A percentile compares a stretch with the other conserved stretches of the same genome.
phyloP scores from a whole-genome alignment of 2,888 invertebrate genomes.

The Nemotelus nigrinus region DNA sequence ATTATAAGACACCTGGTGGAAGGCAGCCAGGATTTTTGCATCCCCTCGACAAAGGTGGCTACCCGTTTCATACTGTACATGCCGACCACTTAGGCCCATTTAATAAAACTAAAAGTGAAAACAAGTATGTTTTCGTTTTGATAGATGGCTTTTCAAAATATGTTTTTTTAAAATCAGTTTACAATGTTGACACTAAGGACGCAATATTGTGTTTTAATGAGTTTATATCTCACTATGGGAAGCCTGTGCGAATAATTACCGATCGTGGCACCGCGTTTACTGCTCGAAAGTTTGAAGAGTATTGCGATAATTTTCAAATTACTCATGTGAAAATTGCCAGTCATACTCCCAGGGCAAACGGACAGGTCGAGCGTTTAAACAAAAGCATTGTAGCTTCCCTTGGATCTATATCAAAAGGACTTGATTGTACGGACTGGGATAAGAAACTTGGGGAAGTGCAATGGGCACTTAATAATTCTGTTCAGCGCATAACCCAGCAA shows the following conservation, averaged over 20 bases:
- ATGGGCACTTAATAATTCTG: constrained; percentile 50
- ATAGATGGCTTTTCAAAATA: not conserved
- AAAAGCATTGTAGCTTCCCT: constrained; percentile 48
- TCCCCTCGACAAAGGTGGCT: constrained; percentile 32
- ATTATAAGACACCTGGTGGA: constrained; percentile 2
- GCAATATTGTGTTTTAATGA: constrained; percentile 38
- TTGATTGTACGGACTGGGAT: constrained; percentile 52
- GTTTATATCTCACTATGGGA: constrained; percentile 52
- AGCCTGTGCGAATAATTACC: constrained; percentile 50
- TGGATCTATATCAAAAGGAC: constrained; percentile 45
- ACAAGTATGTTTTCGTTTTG: constrained; percentile 29
- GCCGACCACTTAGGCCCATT: constrained; percentile 40
- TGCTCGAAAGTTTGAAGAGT: constrained; percentile 47
- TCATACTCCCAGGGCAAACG: constrained; percentile 48
- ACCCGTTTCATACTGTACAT: constrained; percentile 32
- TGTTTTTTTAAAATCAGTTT: not conserved
- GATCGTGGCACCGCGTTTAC: constrained; percentile 53
- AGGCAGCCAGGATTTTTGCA: constrained; percentile 41
- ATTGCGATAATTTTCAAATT: constrained; percentile 47
- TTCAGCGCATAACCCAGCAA: constrained; percentile 50
- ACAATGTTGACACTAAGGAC: constrained; percentile 6
- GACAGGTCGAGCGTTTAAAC: constrained; percentile 14
- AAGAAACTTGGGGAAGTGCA: constrained; percentile 49
- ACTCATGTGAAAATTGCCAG: constrained; percentile 51
- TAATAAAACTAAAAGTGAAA: constrained; percentile 12